Conservation (phyloP, 2,888 invertebrate species). For the Hyposoter didymator region DNA sequence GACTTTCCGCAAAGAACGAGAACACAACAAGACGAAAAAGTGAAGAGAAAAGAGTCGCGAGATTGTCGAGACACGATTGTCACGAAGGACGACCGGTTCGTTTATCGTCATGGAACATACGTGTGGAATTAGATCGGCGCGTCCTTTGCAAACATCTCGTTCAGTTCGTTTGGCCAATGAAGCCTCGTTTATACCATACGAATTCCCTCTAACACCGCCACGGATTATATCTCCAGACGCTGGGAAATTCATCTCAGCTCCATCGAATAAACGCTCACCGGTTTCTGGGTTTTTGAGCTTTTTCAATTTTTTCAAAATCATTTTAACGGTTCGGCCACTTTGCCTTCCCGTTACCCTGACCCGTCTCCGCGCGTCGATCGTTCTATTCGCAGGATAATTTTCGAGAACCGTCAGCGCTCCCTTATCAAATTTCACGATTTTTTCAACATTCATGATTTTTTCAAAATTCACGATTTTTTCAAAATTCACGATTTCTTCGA, state of each 20-base stretch:
- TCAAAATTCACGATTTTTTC: too few species aligned
- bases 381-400: too few species aligned
- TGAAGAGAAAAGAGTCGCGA: conserved; percentile 23
- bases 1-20: conserved; percentile 56
- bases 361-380: too few species aligned
- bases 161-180: conserved; percentile 69
- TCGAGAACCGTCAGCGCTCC: too few species aligned
- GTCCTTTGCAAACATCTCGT: conserved; percentile 74
- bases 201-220: conserved; percentile 17
- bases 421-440: too few species aligned
- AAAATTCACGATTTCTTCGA: too few species aligned
- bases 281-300: too few species aligned
- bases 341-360: too few species aligned
- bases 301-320: too few species aligned
- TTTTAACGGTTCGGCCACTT: too few species aligned
- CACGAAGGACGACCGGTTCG: conserved; percentile 62
- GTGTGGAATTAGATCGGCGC: conserved; percentile 72
- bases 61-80: conserved; percentile 46
- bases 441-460: too few species aligned
- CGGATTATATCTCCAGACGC: background rate
- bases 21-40: conserved; percentile 47
- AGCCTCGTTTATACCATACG: conserved; percentile 33
- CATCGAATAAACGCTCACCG: background rate
- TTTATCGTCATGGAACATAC: conserved; percentile 72
- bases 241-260: background rate